Evolutionary conservation across 2,113 vertebrate species (phyloP).

Genomic region (Amblyopsis rosae): DNA sequence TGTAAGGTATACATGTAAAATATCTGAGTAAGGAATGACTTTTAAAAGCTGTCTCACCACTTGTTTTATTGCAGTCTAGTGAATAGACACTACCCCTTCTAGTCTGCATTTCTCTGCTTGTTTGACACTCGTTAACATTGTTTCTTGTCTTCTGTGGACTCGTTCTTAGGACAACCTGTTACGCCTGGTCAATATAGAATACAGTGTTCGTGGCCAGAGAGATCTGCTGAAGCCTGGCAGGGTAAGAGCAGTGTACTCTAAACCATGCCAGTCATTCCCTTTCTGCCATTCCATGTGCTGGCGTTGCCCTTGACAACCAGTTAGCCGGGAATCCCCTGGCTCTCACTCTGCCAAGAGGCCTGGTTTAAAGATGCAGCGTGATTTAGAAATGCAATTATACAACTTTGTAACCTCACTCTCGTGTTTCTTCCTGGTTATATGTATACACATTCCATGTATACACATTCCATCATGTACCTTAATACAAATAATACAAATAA

Average conservation of each 20-base stretch:
- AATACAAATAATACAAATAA: too few species aligned
- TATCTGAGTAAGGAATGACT: too few species aligned
- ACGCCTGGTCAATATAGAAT: slow-evolving; percentile 90
- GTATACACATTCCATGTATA: too few species aligned
- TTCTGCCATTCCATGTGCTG: background rate
- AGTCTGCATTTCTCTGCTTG: background rate
- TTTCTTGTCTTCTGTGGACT: background rate
- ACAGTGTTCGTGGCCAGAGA: slow-evolving; percentile 86
- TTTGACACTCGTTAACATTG: background rate
- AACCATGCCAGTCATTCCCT: slow-evolving; percentile 7
- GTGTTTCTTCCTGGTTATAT: too few species aligned
- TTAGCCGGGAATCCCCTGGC: slow-evolving; percentile 54
- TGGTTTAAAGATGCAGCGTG: slow-evolving; percentile 14
- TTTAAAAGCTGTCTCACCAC: too few species aligned
- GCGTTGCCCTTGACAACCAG: slow-evolving; percentile 25
- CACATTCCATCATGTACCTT: too few species aligned
- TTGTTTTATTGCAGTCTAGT: too few species aligned
- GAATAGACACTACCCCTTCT: too few species aligned
- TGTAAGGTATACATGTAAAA: too few species aligned
- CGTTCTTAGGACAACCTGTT: slow-evolving; percentile 86
- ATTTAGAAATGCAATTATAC: too few species aligned
- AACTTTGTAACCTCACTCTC: too few species aligned
- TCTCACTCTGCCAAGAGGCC: background rate
- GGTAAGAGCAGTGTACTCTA: slow-evolving; percentile 78
- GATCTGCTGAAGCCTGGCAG: slow-evolving; percentile 88